A percentile compares a stretch with the other conserved stretches of the same genome.
Conservation (phyloP, 2,888 invertebrate species). For the Macaria notata region DNA sequence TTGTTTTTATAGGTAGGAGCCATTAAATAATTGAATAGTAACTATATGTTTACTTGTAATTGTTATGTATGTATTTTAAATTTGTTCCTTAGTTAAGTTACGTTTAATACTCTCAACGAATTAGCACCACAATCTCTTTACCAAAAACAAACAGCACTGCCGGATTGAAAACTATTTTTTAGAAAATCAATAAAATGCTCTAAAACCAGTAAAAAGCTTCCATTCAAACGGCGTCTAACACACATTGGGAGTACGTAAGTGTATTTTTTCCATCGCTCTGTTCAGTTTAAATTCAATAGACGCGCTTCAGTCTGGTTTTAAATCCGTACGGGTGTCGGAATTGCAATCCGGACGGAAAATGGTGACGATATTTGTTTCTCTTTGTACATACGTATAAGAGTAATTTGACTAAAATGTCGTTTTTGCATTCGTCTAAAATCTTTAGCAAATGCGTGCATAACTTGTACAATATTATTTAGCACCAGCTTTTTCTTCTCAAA, state of each 20-base stretch:
- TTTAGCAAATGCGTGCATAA: not conserved
- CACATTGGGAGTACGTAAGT: not conserved
- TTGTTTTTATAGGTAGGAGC: too few relatives aligned
- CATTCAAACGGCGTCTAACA: too few relatives aligned
- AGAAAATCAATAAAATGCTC: too few relatives aligned
- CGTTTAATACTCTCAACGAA: too few relatives aligned
- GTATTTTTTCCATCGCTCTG: slow-evolving; percentile 13
- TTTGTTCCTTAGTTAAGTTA: too few relatives aligned
- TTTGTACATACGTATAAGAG: not conserved
- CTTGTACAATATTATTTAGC: not conserved
- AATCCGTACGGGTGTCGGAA: slow-evolving; percentile 6
- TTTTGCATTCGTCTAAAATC: not conserved
- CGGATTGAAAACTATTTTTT: too few relatives aligned
- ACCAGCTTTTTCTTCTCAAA: not conserved
- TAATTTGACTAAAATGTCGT: not conserved
- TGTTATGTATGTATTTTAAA: too few relatives aligned
- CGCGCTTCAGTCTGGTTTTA: slow-evolving; percentile 13
- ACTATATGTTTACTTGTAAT: too few relatives aligned
- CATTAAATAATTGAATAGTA: too few relatives aligned
- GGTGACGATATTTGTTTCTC: slow-evolving; percentile 1
- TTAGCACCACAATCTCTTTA: too few relatives aligned
- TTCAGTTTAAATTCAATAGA: slow-evolving; percentile 23
- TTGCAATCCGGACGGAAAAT: slow-evolving; percentile 15
- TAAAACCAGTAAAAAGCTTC: too few relatives aligned
- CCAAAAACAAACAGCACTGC: too few relatives aligned